phyloP scores from a whole-genome alignment of 2,888 invertebrate species.

The Lordiphosa andalusiaca region DNA sequence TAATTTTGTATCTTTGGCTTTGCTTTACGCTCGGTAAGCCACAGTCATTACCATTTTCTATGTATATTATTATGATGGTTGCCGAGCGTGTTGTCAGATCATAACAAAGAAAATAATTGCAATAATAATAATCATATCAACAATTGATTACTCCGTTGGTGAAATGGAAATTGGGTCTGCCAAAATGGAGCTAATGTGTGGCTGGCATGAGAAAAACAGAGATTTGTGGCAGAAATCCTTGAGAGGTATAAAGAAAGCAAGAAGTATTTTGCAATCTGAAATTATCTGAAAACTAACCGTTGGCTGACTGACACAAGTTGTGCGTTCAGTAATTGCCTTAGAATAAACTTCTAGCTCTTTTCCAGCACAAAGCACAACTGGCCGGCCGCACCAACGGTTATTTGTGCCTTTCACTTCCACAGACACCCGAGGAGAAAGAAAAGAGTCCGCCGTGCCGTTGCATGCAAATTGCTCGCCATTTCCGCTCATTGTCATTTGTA shows the following conservation, averaged over 20 bases:
- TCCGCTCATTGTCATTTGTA: conserved; percentile 64
- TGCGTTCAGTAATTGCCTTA: too few relatives aligned
- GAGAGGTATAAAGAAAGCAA: too few relatives aligned
- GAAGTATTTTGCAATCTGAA: too few relatives aligned
- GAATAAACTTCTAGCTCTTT: too few relatives aligned
- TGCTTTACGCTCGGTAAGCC: conserved; percentile 48
- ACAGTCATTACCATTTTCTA: conserved; percentile 52
- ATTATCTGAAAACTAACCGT: too few relatives aligned
- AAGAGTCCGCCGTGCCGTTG: conserved; percentile 41
- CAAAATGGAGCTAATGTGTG: conserved; percentile 15
- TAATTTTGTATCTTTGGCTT: conserved; percentile 23
- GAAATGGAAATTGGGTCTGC: conserved; percentile 24
- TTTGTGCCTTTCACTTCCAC: conserved; percentile 50
- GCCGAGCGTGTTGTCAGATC: conserved; percentile 7
- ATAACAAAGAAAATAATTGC: conserved; percentile 15
- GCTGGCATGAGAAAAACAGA: conserved; percentile 12
- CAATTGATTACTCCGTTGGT: conserved; percentile 21
- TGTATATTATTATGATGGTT: conserved; percentile 6
- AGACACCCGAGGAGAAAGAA: conserved; percentile 19
- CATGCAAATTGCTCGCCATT: conserved; percentile 67
- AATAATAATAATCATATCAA: conserved; percentile 36
- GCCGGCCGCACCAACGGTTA: too few relatives aligned
- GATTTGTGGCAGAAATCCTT: not conserved
- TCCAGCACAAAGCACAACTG: too few relatives aligned
- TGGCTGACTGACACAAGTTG: not conserved